Percentiles rank a stretch among this genome's conserved stretches.
Conservation (phyloP, 2,797 vertebrate genomes). For the Synanceia verrucosa region DNA sequence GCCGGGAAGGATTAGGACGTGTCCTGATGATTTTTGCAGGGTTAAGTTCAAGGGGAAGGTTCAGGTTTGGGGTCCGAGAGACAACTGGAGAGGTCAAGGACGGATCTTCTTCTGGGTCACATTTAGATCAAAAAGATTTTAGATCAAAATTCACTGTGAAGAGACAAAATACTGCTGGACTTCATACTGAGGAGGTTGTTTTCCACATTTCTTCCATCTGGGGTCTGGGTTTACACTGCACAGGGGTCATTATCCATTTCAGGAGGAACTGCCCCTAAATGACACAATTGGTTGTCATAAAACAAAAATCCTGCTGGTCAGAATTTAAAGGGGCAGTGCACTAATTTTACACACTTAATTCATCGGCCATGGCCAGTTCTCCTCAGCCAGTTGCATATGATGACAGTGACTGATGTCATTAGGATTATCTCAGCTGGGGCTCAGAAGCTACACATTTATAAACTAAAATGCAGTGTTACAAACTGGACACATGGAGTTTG, state of each 20-base stretch:
- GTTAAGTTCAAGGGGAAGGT: constrained; percentile 19
- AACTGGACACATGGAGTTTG: not conserved
- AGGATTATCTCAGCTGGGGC: not conserved
- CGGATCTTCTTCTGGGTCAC: not conserved
- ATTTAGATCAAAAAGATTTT: no score
- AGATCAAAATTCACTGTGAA: not conserved
- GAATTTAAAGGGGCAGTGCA: not conserved
- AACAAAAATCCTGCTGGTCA: not conserved
- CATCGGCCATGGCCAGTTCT: not conserved
- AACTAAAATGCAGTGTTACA: not conserved
- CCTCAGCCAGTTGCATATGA: not conserved
- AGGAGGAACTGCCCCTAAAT: not conserved
- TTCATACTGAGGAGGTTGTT: not conserved
- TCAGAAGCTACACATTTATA: not conserved
- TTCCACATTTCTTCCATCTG: not conserved
- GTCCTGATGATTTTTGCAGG: constrained; percentile 27
- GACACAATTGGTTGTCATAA: not conserved
- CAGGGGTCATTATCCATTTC: not conserved
- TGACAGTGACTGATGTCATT: not conserved
- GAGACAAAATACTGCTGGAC: not conserved
- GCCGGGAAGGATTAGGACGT: not conserved
- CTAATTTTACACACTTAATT: not conserved
- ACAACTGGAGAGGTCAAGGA: not conserved
- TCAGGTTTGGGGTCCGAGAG: constrained; percentile 11
- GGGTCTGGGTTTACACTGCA: not conserved